Conservation (phyloP, 2,113 vertebrate genomes). For the Cacatua alba region DNA sequence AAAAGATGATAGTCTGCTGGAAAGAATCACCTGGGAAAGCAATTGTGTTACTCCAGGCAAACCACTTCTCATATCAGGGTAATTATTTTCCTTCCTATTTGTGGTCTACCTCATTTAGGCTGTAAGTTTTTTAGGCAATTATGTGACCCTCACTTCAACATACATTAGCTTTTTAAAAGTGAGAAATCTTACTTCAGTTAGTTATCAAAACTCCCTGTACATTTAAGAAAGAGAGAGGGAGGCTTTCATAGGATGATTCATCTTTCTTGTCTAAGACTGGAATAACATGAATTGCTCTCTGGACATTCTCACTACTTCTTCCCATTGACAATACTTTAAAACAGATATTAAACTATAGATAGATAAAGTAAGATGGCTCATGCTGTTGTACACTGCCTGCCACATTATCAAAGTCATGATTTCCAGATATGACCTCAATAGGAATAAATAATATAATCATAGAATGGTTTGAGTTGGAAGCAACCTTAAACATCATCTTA, state of each 20-base stretch:
- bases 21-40: background rate
- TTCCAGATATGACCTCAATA: background rate
- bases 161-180: background rate
- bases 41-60: background rate
- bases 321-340: background rate
- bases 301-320: background rate
- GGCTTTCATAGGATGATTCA: background rate
- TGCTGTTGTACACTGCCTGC: background rate
- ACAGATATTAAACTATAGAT: background rate
- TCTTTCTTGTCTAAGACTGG: background rate
- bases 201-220: background rate
- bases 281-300: background rate
- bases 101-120: background rate
- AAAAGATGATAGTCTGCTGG: background rate
- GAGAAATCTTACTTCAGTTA: background rate
- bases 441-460: background rate
- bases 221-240: background rate
- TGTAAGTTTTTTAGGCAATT: background rate
- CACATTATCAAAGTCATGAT: background rate
- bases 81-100: background rate
- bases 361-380: background rate
- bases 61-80: background rate
- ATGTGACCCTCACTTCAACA: background rate
- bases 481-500: background rate
- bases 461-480: background rate